These are phyloP conservation scores for Nestor notabilis DNA, from an alignment of 2,113 vertebrate species.

Conservation along the genomic window DNA sequence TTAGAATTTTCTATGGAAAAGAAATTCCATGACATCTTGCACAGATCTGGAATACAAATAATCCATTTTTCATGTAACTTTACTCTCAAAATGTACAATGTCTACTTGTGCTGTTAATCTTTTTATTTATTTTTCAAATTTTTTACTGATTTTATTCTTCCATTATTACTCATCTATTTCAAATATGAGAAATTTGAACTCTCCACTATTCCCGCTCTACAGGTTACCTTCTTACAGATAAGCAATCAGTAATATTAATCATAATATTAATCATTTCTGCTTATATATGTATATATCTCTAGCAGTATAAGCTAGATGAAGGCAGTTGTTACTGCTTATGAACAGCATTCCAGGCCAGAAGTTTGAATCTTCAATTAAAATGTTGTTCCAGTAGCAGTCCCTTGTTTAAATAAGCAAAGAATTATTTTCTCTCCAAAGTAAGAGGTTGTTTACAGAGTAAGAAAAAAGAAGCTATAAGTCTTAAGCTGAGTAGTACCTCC, in stretches of 20 bases:
- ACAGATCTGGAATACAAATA: not conserved
- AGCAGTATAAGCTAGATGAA: not conserved
- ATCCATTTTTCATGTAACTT: not conserved
- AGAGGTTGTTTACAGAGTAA: not conserved
- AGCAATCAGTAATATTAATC: not conserved
- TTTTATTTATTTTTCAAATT: not conserved
- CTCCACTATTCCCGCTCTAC: not conserved
- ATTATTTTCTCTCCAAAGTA: not conserved
- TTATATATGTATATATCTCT: not conserved
- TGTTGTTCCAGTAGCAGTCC: not conserved
- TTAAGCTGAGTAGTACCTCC: not conserved
- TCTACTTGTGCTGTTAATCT: not conserved
- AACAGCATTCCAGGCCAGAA: not conserved
- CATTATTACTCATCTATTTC: not conserved
- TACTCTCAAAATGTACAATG: not conserved
- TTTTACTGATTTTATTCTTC: not conserved
- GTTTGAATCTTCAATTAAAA: not conserved
- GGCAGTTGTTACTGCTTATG: not conserved
- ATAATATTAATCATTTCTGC: not conserved
- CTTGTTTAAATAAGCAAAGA: not conserved
- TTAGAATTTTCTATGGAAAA: not conserved
- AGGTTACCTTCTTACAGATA: not conserved
- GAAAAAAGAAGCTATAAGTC: not conserved
- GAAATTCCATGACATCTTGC: not conserved
- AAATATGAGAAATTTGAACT: not conserved